phyloP scores from a whole-genome alignment of 2,113 vertebrate genomes.

The Connochaetes taurinus region DNA sequence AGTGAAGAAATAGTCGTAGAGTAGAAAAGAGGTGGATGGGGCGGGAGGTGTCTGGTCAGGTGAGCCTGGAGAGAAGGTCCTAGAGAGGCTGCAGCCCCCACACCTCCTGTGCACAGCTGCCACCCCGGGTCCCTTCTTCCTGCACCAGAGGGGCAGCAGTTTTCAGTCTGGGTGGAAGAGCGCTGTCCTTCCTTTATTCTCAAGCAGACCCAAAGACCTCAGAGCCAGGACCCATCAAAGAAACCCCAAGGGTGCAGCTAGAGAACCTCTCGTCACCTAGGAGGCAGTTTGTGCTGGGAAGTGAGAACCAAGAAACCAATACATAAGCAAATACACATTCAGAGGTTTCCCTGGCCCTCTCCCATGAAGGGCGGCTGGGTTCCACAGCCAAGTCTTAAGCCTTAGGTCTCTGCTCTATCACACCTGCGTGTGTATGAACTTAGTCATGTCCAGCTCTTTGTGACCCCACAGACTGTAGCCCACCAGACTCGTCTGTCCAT shows the following conservation, averaged over 20 bases:
- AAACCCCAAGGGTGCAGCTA: fast-evolving
- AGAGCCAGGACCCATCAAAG: background rate
- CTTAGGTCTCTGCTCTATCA: too few relatives aligned
- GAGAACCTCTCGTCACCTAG: background rate
- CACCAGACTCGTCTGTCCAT: background rate
- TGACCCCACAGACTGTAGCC: background rate
- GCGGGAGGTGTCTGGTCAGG: fast-evolving
- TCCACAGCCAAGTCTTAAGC: background rate
- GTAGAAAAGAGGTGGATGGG: background rate
- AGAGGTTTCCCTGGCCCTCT: background rate
- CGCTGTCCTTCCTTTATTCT: background rate
- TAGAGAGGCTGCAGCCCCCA: fast-evolving
- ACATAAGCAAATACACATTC: too few relatives aligned
- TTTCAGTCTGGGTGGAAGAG: background rate
- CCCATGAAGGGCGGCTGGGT: background rate
- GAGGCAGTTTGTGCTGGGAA: fast-evolving
- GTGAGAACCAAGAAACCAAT: background rate
- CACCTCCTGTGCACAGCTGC: too few relatives aligned
- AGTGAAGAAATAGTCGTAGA: background rate
- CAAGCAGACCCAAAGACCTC: background rate
- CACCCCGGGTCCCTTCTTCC: background rate
- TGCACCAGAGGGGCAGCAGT: fast-evolving
- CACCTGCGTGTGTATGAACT: background rate
- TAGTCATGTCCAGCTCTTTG: background rate
- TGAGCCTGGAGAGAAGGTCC: fast-evolving